phyloP scores from a whole-genome alignment of 2,888 invertebrate species.

The Mimas tiliae region DNA sequence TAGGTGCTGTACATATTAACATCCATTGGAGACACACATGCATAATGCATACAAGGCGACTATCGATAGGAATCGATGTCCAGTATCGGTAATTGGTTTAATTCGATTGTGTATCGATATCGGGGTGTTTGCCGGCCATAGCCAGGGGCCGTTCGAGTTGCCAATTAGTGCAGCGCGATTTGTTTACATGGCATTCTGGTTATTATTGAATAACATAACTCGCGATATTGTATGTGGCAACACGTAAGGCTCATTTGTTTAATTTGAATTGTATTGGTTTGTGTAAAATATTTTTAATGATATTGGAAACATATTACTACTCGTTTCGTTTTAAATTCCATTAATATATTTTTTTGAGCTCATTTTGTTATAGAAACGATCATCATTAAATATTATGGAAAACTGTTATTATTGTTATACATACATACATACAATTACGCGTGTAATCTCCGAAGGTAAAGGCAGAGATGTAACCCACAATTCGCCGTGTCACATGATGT shows the following conservation, averaged over 20 bases:
- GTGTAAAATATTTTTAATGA: background rate
- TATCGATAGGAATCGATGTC: slow-evolving; percentile 37
- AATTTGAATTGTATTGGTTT: background rate
- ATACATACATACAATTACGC: too few species aligned
- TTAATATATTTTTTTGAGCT: background rate
- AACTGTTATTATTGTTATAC: too few species aligned
- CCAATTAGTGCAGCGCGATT: slow-evolving; percentile 44
- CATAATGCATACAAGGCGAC: slow-evolving; percentile 12
- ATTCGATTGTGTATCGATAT: slow-evolving; percentile 47
- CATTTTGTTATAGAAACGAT: too few species aligned
- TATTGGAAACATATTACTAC: background rate
- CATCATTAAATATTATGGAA: too few species aligned
- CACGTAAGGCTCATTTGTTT: slow-evolving; percentile 1
- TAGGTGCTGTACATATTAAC: too few species aligned
- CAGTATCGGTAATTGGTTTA: slow-evolving; percentile 46
- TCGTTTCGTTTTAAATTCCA: background rate
- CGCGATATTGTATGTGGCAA: background rate
- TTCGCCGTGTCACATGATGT: too few species aligned
- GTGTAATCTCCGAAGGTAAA: too few species aligned
- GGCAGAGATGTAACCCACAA: too few species aligned
- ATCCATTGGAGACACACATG: background rate
- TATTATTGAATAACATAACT: slow-evolving; percentile 24
- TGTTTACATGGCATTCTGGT: slow-evolving; percentile 25
- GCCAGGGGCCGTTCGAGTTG: slow-evolving; percentile 38
- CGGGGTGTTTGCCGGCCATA: slow-evolving; percentile 40